Base-by-base conservation (phyloP, 2,113 vertebrate genomes). In the Tamias sibiricus region DNA sequence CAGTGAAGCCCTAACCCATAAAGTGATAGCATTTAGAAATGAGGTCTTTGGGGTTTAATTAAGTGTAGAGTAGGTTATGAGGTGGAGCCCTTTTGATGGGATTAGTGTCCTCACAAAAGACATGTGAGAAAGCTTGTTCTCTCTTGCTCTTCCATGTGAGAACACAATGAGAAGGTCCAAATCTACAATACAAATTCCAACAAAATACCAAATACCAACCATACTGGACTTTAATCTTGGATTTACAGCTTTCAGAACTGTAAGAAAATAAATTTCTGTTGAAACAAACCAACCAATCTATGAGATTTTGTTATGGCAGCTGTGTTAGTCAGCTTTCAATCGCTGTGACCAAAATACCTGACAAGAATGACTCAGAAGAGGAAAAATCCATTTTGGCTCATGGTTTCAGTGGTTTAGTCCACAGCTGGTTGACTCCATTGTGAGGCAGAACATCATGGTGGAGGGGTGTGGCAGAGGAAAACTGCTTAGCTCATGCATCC, bases 181-280 rank as follows among this genome's bases (percentile, higher is more conserved):
- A 17, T 47, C 26, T 80, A 32, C 11, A 14, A 80, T 4, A 1
- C 42, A 59, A 19, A 0, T 6, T 37, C 32, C 66, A 6, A 22
- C 1, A 2, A 30, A 19, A 80, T 28, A 17, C 44, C 32, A 7
- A n/a, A 79, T 54, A 32, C 19, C 32, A 12, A 52, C 9, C 22
- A 28, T 30, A 47, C 12, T 54, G 26, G 2, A 49, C 0, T 1
- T n/a, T 76, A 9, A 52, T 40, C 66, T 62, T 68, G 44, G 13
- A 37, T 6, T 85, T 81, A 10, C 3, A 77, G 47, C 8, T 8
- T 57, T 30, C 19, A 47, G 11, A 79, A 83, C 6, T 35, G 5
- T 37, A 9, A 74, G 28, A 79, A 95, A 84, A 83, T 28, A 37
- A 40, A 62, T 66, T 74, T 90, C 24, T 89, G 7, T 64, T 75